Percentiles rank a stretch among this genome's conserved stretches.
Conservation (phyloP, 2,888 invertebrate genomes). For the Nemurella pictetii region DNA sequence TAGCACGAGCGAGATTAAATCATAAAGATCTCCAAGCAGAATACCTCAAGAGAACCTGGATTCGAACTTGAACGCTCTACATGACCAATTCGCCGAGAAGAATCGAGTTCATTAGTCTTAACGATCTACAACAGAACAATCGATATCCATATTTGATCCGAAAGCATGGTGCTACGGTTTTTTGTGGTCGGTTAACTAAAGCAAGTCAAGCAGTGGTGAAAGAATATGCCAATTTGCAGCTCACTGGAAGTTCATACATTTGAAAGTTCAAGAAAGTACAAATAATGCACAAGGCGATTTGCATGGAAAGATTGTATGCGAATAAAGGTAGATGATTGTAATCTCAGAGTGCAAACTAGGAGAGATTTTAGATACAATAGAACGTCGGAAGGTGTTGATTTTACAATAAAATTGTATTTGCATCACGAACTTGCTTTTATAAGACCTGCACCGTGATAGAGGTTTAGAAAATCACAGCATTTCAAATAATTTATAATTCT, state of each 20-base stretch:
- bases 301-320: neutral
- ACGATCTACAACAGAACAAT: neutral
- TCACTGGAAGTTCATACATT: neutral
- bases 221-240: neutral
- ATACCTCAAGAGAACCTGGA: no score
- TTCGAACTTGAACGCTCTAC: neutral
- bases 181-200: neutral
- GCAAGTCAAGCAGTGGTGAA: neutral
- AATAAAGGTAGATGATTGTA: neutral
- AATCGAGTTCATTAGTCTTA: neutral
- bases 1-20: no score
- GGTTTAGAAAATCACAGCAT: no score
- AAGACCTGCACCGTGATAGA: no score
- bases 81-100: neutral
- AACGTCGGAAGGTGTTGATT: no score
- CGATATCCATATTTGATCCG: neutral
- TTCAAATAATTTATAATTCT: no score
- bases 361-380: no score
- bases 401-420: no score
- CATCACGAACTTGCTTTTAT: no score
- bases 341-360: no score
- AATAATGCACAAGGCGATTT: neutral
- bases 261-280: neutral
- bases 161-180: neutral
- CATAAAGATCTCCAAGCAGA: no score